These are phyloP conservation scores for Lucilia cuprina DNA, from an alignment of 1,140 invertebrate genomes.

Conservation along the genomic window DNA sequence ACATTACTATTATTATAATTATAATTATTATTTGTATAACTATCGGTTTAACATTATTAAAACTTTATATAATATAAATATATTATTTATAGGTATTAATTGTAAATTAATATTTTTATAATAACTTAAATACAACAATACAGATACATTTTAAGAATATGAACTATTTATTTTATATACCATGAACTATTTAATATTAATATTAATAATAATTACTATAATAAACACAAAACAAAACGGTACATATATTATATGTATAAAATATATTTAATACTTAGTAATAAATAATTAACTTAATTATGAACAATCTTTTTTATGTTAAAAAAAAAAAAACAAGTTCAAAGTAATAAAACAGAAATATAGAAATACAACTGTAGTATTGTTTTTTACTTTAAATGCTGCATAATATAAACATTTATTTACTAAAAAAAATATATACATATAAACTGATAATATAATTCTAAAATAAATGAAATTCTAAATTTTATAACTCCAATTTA, in stretches of 20 bases:
- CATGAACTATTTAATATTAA: neutral
- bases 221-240: neutral
- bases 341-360: neutral
- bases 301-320: neutral
- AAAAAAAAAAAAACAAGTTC: neutral
- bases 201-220: neutral
- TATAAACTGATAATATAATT: neutral
- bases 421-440: too few species aligned
- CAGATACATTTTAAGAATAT: neutral
- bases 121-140: neutral
- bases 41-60: neutral
- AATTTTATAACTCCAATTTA: constrained; percentile 27
- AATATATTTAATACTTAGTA: neutral
- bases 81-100: neutral
- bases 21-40: neutral
- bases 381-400: neutral
- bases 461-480: constrained; percentile 10
- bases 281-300: neutral
- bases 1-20: neutral
- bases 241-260: neutral
- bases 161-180: constrained; percentile 14
- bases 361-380: neutral
- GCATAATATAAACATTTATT: neutral
- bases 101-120: constrained; percentile 7
- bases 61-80: neutral